phyloP scores from a whole-genome alignment of 2,113 vertebrate species.

The Asarcornis scutulata region DNA sequence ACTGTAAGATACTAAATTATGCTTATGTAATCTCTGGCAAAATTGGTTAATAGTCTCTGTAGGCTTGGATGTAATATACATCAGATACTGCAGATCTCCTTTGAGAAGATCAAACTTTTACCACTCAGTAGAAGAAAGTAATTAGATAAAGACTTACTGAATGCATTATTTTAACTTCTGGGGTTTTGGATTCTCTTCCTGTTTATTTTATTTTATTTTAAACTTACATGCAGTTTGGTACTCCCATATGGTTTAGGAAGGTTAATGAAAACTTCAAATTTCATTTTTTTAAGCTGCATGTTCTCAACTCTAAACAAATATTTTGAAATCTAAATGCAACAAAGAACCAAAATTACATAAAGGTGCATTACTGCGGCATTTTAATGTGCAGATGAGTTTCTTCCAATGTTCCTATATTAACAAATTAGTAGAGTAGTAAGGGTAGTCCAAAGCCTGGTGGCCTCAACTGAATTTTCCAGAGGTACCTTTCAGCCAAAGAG shows the following conservation, averaged over 20 bases:
- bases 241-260: not conserved
- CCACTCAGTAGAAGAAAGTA: not conserved
- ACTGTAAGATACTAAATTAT: not conserved
- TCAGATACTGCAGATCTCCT: not conserved
- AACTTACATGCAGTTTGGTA: not conserved
- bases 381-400: not conserved
- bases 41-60: not conserved
- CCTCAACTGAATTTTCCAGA: not conserved
- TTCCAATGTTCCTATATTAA: not conserved
- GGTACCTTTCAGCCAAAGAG: not conserved
- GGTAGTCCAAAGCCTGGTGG: not conserved
- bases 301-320: not conserved
- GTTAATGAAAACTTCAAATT: not conserved
- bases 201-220: not conserved
- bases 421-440: not conserved
- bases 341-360: not conserved
- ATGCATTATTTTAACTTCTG: not conserved
- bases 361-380: not conserved
- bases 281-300: not conserved
- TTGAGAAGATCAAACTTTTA: not conserved
- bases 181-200: not conserved
- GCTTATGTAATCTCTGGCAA: not conserved
- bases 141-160: not conserved
- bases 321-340: not conserved
- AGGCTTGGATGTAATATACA: not conserved